Conservation (phyloP, 2,113 vertebrate genomes). For the Poecile atricapillus region DNA sequence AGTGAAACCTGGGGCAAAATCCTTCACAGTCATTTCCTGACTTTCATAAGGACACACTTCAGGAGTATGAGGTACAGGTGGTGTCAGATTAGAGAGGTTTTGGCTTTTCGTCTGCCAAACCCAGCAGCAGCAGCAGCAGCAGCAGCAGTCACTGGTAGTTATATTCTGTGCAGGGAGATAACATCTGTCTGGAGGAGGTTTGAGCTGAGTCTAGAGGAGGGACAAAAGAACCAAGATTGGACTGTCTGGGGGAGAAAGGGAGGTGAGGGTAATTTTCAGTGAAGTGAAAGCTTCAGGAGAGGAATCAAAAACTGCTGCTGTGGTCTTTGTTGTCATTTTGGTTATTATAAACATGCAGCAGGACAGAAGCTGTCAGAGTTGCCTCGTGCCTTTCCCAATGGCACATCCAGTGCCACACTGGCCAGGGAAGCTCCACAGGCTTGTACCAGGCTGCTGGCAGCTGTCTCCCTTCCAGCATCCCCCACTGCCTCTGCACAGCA, state of each 20-base stretch:
- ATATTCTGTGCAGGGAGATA: not conserved
- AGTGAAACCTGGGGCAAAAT: not conserved
- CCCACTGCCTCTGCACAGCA: not conserved
- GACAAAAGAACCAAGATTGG: not conserved
- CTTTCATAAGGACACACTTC: not conserved
- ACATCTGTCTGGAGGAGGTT: not conserved
- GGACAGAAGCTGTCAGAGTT: not conserved
- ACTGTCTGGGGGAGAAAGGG: not conserved
- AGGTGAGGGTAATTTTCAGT: not conserved
- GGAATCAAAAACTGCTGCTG: not conserved
- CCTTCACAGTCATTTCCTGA: not conserved
- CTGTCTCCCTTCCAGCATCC: not conserved
- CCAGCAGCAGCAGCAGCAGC: not conserved
- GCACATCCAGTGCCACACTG: not conserved
- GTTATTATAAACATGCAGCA: not conserved
- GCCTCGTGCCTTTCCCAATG: accelerated
- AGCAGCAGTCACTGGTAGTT: not conserved
- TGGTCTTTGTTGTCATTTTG: not conserved
- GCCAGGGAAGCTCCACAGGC: accelerated
- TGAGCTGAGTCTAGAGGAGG: not conserved
- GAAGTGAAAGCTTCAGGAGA: not conserved
- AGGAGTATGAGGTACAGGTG: not conserved
- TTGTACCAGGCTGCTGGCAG: not conserved
- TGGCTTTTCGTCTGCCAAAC: not conserved
- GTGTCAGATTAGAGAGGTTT: not conserved